phyloP scores from a whole-genome alignment of 2,113 vertebrate genomes.

The Odocoileus hemionus region DNA sequence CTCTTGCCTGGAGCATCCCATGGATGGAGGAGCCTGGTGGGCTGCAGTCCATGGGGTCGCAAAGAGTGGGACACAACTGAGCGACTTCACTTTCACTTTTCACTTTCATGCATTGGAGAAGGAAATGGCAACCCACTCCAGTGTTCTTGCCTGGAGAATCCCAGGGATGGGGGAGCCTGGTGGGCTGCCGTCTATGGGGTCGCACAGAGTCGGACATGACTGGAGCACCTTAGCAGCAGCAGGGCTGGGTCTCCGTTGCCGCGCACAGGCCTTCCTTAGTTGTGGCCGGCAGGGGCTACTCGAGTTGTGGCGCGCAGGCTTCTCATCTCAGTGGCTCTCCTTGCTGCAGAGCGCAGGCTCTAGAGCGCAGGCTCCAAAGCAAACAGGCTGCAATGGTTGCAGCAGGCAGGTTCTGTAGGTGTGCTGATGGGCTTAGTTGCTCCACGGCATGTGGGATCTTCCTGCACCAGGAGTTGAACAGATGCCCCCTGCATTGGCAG shows the following conservation, averaged over 20 bases:
- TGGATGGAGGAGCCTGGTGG: no score
- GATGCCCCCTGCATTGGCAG: background rate
- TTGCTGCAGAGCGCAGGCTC: background rate
- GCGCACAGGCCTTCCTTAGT: rapidly evolving
- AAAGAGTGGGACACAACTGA: no score
- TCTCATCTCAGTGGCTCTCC: background rate
- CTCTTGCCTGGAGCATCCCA: no score
- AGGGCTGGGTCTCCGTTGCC: rapidly evolving
- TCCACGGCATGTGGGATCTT: background rate
- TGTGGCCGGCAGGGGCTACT: background rate
- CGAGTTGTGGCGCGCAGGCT: rapidly evolving
- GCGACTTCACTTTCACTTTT: no score
- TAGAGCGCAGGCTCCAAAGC: background rate
- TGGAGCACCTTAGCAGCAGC: no score
- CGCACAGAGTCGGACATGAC: no score
- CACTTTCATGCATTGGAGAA: no score
- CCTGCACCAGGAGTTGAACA: background rate
- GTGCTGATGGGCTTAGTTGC: background rate
- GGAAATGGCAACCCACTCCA: no score
- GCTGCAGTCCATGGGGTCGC: no score
- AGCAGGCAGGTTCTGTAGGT: background rate
- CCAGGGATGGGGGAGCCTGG: no score
- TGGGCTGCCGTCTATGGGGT: no score
- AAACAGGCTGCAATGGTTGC: background rate
- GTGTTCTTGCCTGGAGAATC: no score